Percentiles rank a stretch among this genome's conserved stretches.
Evolutionary conservation across 2,113 vertebrate species (phyloP).

Genomic region (Crotalus helleri): DNA sequence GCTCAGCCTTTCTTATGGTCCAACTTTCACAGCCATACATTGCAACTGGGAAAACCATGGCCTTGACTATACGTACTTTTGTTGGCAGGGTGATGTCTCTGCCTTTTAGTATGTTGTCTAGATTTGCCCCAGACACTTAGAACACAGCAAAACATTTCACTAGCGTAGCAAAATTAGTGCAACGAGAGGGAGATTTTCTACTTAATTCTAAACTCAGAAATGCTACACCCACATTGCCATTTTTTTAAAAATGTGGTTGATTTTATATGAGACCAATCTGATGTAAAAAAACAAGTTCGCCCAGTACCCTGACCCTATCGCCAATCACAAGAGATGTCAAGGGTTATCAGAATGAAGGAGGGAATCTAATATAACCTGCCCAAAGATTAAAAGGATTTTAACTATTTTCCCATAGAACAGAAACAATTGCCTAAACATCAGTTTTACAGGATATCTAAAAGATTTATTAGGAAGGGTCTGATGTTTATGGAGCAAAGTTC

Average conservation of each 20-base stretch:
- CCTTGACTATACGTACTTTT: no score
- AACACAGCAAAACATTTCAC: not conserved
- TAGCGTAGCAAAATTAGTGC: not conserved
- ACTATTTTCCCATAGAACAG: not conserved
- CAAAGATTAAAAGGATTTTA: not conserved
- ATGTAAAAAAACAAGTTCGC: not conserved
- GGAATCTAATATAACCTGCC: not conserved
- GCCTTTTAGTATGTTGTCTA: no score
- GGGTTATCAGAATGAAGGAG: not conserved
- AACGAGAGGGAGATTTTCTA: not conserved
- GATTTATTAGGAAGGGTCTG: not conserved
- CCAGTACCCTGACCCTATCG: not conserved
- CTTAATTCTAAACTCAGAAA: not conserved
- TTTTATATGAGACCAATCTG: not conserved
- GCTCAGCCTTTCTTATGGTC: no score
- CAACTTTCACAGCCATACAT: no score
- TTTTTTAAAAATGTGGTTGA: not conserved
- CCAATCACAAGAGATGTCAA: not conserved
- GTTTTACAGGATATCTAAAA: not conserved
- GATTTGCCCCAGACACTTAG: no score
- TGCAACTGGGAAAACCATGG: no score
- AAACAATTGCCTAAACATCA: not conserved
- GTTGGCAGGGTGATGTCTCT: no score
- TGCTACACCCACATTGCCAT: not conserved
- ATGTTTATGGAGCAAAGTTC: not conserved